Conservation (phyloP, 2,113 vertebrate genomes). For the Ahaetulla prasina region DNA sequence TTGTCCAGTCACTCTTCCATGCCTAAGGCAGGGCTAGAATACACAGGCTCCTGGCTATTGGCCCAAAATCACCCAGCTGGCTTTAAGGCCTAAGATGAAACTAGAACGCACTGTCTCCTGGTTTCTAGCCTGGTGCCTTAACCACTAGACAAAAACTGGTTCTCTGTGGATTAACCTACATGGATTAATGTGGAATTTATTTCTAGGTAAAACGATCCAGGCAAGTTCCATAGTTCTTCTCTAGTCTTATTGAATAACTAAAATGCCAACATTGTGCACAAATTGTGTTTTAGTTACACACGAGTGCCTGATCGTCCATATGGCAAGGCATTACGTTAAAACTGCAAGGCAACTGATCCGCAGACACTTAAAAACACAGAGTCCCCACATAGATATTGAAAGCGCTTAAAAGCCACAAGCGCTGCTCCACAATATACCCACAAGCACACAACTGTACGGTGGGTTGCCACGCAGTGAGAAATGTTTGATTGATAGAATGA, state of each 20-base stretch:
- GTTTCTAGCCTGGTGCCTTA: not conserved
- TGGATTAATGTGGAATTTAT: not conserved
- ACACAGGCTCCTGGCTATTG: not conserved
- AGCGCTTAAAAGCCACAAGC: not conserved
- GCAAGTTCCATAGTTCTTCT: not conserved
- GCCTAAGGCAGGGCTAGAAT: not conserved
- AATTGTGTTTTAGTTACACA: not conserved
- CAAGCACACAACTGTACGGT: not conserved
- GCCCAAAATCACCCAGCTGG: not conserved
- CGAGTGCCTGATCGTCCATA: accelerated
- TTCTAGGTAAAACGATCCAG: not conserved
- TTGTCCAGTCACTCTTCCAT: not conserved
- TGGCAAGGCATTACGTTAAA: not conserved
- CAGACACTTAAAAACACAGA: not conserved
- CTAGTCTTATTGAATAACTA: not conserved
- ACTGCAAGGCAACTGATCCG: not conserved
- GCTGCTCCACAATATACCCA: not conserved
- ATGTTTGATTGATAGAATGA: not conserved
- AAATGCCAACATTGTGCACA: not conserved
- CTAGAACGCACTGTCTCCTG: not conserved
- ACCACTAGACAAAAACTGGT: not conserved
- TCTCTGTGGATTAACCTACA: not conserved
- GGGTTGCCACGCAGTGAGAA: not conserved
- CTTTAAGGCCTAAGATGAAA: not conserved
- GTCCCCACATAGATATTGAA: not conserved